Evolutionary conservation across 1,140 invertebrate genomes (phyloP).

Genomic region (Apis cerana): DNA sequence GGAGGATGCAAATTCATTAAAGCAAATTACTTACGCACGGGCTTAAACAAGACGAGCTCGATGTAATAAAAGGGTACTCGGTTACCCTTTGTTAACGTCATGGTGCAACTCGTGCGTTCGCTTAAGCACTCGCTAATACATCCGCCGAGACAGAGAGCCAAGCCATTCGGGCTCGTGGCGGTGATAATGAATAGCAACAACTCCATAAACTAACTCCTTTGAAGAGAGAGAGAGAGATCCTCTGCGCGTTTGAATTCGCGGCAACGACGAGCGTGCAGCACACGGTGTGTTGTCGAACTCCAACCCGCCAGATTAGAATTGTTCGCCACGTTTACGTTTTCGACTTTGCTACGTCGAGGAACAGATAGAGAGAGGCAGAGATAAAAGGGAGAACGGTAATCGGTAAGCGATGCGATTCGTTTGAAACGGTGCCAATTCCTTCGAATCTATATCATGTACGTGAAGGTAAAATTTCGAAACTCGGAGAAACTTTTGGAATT

Average conservation of each 20-base stretch:
- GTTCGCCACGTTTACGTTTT: not conserved
- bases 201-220: conserved; percentile 67
- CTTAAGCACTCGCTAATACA: conserved; percentile 69
- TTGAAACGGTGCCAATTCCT: no score
- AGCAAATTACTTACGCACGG: conserved; percentile 64
- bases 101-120: conserved; percentile 58
- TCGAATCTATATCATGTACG: not conserved
- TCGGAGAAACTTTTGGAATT: no score
- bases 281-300: not conserved
- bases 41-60: conserved; percentile 58
- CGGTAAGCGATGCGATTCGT: not conserved
- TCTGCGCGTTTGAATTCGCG: conserved; percentile 20
- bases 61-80: conserved; percentile 67
- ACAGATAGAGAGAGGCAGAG: no score
- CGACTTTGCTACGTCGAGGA: no score
- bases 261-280: not conserved
- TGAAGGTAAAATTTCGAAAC: no score
- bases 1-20: conserved; percentile 64
- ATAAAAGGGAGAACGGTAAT: no score
- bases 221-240: not conserved
- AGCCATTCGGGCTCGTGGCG: conserved; percentile 51
- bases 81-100: conserved; percentile 72
- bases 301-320: conserved; percentile 9
- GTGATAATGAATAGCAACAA: conserved; percentile 74
- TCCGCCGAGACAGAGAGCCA: conserved; percentile 49